These are phyloP conservation scores for Eulemur mongoz DNA, from an alignment of 2,797 vertebrate genomes.

Conservation along the genomic window DNA sequence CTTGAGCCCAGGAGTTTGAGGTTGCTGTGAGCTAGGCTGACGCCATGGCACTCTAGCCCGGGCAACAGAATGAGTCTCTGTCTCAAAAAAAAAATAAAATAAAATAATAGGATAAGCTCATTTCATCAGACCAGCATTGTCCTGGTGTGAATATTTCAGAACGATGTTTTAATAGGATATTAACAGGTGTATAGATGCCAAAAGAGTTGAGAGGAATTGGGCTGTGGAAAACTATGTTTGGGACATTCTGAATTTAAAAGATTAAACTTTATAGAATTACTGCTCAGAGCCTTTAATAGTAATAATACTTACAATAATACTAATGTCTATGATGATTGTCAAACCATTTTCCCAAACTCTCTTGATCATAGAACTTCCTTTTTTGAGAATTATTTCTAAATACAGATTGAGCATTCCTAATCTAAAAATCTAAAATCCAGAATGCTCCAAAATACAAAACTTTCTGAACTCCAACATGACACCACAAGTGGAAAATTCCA, in stretches of 20 bases:
- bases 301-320: not conserved
- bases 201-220: not conserved
- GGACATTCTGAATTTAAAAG: slow-evolving; percentile 7
- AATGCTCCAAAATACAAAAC: not conserved
- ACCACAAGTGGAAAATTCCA: not conserved
- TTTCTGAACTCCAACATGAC: not conserved
- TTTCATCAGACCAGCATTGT: not conserved
- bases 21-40: too few species aligned
- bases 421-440: not conserved
- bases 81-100: not conserved
- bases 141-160: not conserved
- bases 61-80: too few species aligned
- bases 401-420: not conserved
- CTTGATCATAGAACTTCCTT: slow-evolving; percentile 2
- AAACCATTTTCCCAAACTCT: not conserved
- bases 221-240: not conserved
- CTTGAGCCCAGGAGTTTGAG: too few species aligned
- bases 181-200: not conserved
- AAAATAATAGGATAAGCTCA: not conserved
- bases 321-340: not conserved
- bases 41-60: too few species aligned
- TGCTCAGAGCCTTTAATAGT: not conserved
- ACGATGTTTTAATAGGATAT: not conserved
- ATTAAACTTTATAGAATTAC: slow-evolving; percentile 2
- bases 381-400: slow-evolving; percentile 30